Base-by-base conservation (phyloP, 92 coral and sea anemone genomes). In the Muricea muricata region DNA sequence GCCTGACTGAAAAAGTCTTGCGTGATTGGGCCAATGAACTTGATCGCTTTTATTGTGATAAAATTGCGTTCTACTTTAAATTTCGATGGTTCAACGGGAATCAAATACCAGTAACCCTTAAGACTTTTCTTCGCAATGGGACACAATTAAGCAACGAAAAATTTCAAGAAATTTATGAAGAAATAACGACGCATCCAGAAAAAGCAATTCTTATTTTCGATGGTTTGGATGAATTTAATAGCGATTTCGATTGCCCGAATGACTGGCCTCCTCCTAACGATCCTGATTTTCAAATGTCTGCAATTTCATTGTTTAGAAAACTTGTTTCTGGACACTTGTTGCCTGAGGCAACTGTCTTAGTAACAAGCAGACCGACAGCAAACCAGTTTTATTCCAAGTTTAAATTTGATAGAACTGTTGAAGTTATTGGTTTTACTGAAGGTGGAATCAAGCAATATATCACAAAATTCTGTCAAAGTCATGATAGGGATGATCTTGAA, bases 151-250 rank as follows among this genome's bases (percentile, higher is more conserved):
- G 54, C 68, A 73, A 66, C n/a, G 30, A 67, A 14, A 21, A 71
- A 20, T 75, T 66, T 41, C 32, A 70, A 20, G 76, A 42, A 2
- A 9, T 39, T 34, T 87, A 87, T 24, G 81, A 83, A 41, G 24
- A 56, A 12, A 28, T 90, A 12, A 23, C 68, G 13, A 61, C 52
- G 15, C 31, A 83, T 40, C 78, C 91, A 8, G 69, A 61, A 45
- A 72, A 63, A 69, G 60, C 82, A 1, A 48, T 90, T 0, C 46
- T 90, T 14, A 50, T 90, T 6, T 90, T 90, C 87, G 93, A 90
- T 83, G 90, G 93, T 26, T 77, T 90, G 34, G 93, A 90, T 76
- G 93, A 90, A 71, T 73, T 66, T 12, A 70, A 77, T 26, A 23
- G 13, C 24, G 58, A 75, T 52, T 77, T 34, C 18, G 39, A 26